phyloP scores from a whole-genome alignment of 2,888 invertebrate genomes.

The Tipula confusa region DNA sequence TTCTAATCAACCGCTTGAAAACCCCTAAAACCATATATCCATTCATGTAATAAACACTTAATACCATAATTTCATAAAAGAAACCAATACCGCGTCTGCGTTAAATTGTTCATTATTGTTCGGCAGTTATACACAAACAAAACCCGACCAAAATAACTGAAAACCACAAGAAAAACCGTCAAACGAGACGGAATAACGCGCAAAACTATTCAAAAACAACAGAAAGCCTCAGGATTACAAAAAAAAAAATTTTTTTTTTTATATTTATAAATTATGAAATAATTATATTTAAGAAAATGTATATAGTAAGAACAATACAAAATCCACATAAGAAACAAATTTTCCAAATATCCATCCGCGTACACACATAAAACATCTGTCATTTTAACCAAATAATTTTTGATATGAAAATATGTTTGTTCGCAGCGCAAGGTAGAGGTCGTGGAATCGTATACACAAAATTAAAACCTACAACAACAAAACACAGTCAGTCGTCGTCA shows the following conservation, averaged over 20 bases:
- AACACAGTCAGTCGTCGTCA: not conserved
- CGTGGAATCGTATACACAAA: not conserved
- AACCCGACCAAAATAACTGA: not conserved
- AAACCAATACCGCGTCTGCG: not conserved
- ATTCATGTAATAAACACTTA: too few relatives aligned
- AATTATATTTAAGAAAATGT: not conserved
- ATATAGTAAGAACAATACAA: not conserved
- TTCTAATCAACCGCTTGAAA: too few relatives aligned
- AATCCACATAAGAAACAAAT: not conserved
- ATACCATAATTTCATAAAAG: not conserved
- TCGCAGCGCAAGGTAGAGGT: not conserved
- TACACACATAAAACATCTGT: conserved; percentile 15
- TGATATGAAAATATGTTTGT: not conserved
- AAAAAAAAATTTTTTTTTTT: not conserved
- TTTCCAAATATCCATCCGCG: conserved; percentile 13
- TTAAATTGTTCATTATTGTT: not conserved
- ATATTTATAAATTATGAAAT: not conserved
- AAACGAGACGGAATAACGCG: not conserved
- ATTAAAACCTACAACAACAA: too few relatives aligned
- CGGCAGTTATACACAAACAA: not conserved
- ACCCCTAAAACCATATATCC: too few relatives aligned
- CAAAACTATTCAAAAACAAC: not conserved
- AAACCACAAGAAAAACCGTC: conserved; percentile 20
- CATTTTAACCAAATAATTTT: not conserved
- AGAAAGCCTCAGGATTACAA: not conserved